Conservation (phyloP, 2,888 invertebrate species). For the Hirtodrosophila duncani region DNA sequence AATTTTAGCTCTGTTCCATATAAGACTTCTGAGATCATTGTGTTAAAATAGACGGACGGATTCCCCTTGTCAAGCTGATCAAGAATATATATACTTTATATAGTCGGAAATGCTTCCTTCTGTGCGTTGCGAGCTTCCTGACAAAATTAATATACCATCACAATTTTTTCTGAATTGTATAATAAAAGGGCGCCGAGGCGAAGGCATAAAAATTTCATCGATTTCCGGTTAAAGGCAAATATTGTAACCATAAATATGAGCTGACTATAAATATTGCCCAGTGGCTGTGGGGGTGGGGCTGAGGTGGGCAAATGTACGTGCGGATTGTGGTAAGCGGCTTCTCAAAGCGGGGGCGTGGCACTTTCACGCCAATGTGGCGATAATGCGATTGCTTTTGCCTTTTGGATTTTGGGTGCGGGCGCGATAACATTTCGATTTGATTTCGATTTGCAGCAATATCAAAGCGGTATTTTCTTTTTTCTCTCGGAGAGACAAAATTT, state of each 20-base stretch:
- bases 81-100: no score
- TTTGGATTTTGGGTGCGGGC: slow-evolving; percentile 59
- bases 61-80: no score
- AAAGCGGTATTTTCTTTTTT: slow-evolving; percentile 35
- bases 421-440: slow-evolving; percentile 72
- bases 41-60: no score
- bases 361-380: slow-evolving; percentile 69
- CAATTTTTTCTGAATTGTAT: no score
- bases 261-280: slow-evolving; percentile 67
- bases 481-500: slow-evolving; percentile 56
- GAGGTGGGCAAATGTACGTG: slow-evolving; percentile 22
- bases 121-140: no score
- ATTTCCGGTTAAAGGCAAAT: slow-evolving; percentile 72
- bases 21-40: no score
- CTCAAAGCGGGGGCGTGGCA: slow-evolving; percentile 49
- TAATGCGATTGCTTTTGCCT: slow-evolving; percentile 69
- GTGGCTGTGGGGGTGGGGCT: background rate
- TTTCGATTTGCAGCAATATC: slow-evolving; percentile 55
- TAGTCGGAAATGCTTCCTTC: no score
- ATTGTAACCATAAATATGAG: slow-evolving; percentile 71
- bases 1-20: no score
- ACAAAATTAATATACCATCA: no score
- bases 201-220: slow-evolving; percentile 70
- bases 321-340: slow-evolving; percentile 9
- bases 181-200: slow-evolving; percentile 56